Evolutionary conservation across 2,113 vertebrate species (phyloP).

Genomic region (Rhodinocichla rosea): DNA sequence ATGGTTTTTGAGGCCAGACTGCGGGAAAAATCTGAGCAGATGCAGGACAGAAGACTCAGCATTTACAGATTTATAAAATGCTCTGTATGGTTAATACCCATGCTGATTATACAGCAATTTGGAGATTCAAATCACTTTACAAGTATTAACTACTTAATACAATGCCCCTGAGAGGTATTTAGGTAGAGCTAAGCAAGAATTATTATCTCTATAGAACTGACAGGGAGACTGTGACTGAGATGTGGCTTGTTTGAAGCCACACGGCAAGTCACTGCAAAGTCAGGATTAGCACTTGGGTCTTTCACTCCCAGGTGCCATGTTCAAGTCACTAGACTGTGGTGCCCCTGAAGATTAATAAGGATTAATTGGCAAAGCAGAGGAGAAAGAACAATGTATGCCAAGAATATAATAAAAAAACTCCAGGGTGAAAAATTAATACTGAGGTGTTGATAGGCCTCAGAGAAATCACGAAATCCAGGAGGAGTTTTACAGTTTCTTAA

Average conservation of each 20-base stretch:
- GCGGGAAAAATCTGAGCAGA: background rate
- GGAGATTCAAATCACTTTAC: constrained; percentile 47
- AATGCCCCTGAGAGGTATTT: constrained; percentile 39
- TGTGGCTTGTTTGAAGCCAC: constrained; percentile 20
- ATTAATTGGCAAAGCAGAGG: constrained; percentile 31
- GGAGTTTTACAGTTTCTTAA: background rate
- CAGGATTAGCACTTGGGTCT: constrained; percentile 9
- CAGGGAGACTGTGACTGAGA: background rate
- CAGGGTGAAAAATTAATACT: background rate
- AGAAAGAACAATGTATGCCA: background rate
- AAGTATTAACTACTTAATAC: constrained; percentile 40
- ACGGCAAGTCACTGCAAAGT: constrained; percentile 1
- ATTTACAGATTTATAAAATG: constrained; percentile 8
- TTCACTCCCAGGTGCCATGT: background rate
- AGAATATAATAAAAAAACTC: constrained; percentile 20
- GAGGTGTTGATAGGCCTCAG: constrained; percentile 28
- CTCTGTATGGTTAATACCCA: constrained; percentile 18
- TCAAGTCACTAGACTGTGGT: background rate
- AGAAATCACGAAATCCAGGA: constrained; percentile 29
- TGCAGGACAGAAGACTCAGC: background rate
- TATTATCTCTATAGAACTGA: constrained; percentile 21
- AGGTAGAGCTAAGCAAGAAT: constrained; percentile 45
- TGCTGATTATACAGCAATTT: constrained; percentile 31
- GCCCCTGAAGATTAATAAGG: constrained; percentile 38
- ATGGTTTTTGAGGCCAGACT: background rate